Percentiles rank a stretch among this genome's conserved stretches.
Conservation (phyloP, 1,140 invertebrate genomes). For the Lordiphosa clarofinis region DNA sequence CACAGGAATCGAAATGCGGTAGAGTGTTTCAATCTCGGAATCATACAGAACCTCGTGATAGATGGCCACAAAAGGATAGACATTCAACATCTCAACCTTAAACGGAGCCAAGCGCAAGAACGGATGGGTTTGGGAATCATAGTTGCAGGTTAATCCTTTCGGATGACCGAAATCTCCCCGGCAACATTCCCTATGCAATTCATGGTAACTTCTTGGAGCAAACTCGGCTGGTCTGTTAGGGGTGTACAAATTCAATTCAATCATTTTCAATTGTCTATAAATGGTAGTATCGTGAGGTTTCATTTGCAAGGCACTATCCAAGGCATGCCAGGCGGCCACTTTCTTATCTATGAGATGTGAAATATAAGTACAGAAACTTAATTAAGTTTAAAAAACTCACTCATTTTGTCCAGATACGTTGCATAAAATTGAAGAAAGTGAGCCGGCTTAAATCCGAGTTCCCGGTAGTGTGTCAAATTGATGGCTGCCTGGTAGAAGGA, state of each 20-base stretch:
- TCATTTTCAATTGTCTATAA: background rate
- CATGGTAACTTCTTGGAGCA: background rate
- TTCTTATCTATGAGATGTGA: background rate
- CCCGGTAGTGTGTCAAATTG: background rate
- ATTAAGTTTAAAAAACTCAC: background rate
- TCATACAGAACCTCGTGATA: conserved; percentile 12
- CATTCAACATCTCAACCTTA: conserved; percentile 11
- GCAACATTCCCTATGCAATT: background rate
- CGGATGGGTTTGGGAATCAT: background rate
- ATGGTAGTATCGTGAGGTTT: background rate
- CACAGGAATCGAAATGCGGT: background rate
- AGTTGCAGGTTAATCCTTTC: conserved; percentile 7
- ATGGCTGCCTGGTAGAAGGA: too few species aligned
- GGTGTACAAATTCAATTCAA: background rate
- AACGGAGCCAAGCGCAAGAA: conserved; percentile 7
- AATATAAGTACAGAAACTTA: background rate
- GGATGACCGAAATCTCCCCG: background rate
- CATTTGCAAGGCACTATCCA: background rate
- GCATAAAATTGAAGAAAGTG: background rate
- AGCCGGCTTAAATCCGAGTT: background rate
- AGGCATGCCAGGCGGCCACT: background rate
- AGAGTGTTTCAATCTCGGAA: conserved; percentile 6
- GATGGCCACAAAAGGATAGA: conserved; percentile 5
- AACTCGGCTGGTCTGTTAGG: background rate
- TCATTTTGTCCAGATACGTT: background rate